Evolutionary conservation across 2,113 vertebrate species (phyloP).

Genomic region (Zosterops borbonicus): DNA sequence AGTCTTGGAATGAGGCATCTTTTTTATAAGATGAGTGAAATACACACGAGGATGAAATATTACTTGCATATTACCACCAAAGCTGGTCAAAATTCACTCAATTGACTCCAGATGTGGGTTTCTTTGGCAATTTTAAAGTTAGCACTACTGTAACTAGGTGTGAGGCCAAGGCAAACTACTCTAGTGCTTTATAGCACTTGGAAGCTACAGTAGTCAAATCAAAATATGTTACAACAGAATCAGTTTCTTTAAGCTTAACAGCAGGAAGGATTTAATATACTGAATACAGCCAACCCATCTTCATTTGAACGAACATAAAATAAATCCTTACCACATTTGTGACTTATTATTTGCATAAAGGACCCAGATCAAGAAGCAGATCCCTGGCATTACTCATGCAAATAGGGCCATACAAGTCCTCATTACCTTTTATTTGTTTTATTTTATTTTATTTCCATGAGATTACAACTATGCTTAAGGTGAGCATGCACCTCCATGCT

Average conservation of each 20-base stretch:
- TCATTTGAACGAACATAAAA: slow-evolving; percentile 51
- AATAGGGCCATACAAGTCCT: not conserved
- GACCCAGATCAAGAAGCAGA: not conserved
- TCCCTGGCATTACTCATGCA: not conserved
- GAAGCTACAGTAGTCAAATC: slow-evolving; percentile 66
- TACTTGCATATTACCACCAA: slow-evolving; percentile 70
- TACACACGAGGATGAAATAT: slow-evolving; percentile 70
- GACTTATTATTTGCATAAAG: slow-evolving; percentile 41
- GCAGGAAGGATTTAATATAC: slow-evolving; percentile 74
- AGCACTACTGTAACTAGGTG: slow-evolving; percentile 74
- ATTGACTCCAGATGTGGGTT: slow-evolving; percentile 75
- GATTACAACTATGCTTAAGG: not conserved
- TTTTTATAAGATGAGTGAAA: slow-evolving; percentile 74
- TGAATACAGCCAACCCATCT: slow-evolving; percentile 57
- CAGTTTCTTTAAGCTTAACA: slow-evolving; percentile 70
- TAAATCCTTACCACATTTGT: slow-evolving; percentile 60
- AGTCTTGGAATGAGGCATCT: slow-evolving; percentile 68
- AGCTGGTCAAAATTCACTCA: slow-evolving; percentile 68
- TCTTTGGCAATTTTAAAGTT: slow-evolving; percentile 70
- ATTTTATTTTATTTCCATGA: not conserved
- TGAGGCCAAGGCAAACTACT: slow-evolving; percentile 74
- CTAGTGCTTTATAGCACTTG: slow-evolving; percentile 70
- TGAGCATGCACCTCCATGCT: not conserved
- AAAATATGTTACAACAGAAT: slow-evolving; percentile 68
- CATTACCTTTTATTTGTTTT: not conserved